These are phyloP conservation scores for Galerucella pusilla DNA, from an alignment of 2,888 invertebrate species.

Conservation along the genomic window DNA sequence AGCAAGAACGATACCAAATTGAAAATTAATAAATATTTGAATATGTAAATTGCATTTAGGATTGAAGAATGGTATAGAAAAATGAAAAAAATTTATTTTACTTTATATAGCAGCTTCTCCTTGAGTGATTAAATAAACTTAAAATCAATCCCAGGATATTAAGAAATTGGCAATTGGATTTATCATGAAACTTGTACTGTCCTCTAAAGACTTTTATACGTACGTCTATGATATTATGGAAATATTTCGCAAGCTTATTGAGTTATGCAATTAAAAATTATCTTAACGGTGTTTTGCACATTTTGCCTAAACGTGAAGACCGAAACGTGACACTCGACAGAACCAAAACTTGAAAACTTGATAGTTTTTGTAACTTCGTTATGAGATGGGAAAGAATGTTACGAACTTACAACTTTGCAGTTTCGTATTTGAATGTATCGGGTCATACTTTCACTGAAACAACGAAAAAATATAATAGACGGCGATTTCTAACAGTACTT, in stretches of 20 bases:
- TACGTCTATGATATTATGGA: constrained; percentile 14
- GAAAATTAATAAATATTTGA: no score
- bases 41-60: no score
- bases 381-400: background rate
- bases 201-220: background rate
- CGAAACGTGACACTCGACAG: constrained; percentile 1
- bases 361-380: background rate
- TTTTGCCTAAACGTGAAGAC: constrained; percentile 14
- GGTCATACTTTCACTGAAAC: background rate
- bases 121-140: no score
- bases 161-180: no score
- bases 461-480: background rate
- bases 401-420: background rate
- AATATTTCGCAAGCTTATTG: constrained; percentile 23
- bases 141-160: no score
- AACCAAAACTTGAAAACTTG: background rate
- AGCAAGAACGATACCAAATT: no score
- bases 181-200: background rate
- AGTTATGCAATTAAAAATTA: constrained; percentile 24
- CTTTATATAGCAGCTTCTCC: no score
- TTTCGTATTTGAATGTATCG: background rate
- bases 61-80: no score
- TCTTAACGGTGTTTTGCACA: constrained; percentile 23
- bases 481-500: background rate
- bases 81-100: no score